These are phyloP conservation scores for Gouania willdenowi DNA, from an alignment of 2,797 vertebrate genomes.

Conservation along the genomic window DNA sequence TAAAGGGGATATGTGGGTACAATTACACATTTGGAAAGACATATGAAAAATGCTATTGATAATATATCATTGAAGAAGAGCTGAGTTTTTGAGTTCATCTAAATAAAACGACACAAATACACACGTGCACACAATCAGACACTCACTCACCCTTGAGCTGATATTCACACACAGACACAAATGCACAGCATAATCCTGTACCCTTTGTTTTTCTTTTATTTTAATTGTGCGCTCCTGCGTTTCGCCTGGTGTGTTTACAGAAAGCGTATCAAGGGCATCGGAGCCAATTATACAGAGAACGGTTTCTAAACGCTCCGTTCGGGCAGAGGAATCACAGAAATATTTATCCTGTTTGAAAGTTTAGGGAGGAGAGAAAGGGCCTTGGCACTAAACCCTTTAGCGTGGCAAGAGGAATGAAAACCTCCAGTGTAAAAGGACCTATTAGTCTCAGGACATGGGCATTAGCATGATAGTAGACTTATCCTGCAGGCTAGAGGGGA, in stretches of 20 bases:
- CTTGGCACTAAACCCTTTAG: slow-evolving; percentile 78
- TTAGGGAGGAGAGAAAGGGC: slow-evolving; percentile 72
- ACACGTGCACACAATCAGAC: neutral
- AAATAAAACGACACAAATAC: slow-evolving; percentile 23
- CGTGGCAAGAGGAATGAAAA: slow-evolving; percentile 78
- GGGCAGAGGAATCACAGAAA: slow-evolving; percentile 73
- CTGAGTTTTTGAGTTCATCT: no score
- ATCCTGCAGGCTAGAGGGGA: slow-evolving; percentile 76
- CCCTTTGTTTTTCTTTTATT: slow-evolving; percentile 31
- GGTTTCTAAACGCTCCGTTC: slow-evolving; percentile 56
- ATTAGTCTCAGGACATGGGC: slow-evolving; percentile 79
- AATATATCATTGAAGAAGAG: no score
- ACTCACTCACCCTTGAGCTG: neutral
- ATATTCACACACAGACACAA: slow-evolving; percentile 16
- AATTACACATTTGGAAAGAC: no score
- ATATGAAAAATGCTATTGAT: no score
- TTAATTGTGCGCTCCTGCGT: slow-evolving; percentile 41
- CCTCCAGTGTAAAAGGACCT: slow-evolving; percentile 78
- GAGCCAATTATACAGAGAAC: slow-evolving; percentile 61
- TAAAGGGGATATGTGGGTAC: no score
- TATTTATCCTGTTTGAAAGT: slow-evolving; percentile 80
- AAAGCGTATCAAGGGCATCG: slow-evolving; percentile 58
- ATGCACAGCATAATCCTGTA: slow-evolving; percentile 20
- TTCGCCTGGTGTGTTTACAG: slow-evolving; percentile 55
- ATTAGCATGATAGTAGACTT: slow-evolving; percentile 85